These are phyloP conservation scores for Zele albiditarsus DNA, from an alignment of 2,888 invertebrate species.

Conservation along the genomic window DNA sequence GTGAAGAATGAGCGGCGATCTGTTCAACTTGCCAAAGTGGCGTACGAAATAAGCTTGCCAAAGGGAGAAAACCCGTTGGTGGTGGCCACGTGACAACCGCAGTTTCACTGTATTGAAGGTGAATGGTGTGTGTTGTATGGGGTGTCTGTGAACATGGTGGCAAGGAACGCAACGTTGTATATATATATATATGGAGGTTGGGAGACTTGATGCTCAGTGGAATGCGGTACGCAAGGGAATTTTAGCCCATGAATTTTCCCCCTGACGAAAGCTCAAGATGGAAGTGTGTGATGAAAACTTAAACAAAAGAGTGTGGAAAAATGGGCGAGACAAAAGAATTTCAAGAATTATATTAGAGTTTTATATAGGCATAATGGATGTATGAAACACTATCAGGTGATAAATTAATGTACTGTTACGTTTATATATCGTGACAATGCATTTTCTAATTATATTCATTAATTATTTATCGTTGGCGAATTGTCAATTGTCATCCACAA, in stretches of 20 bases:
- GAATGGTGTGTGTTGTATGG: constrained; percentile 8
- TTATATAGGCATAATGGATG: no score
- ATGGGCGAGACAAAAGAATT: constrained; percentile 19
- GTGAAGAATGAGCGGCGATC: constrained; percentile 42
- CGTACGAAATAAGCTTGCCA: constrained; percentile 42
- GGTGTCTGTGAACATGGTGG: neutral
- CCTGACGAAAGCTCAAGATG: neutral
- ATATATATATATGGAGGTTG: neutral
- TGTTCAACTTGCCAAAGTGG: constrained; percentile 42
- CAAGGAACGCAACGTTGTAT: neutral
- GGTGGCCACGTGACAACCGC: constrained; percentile 28
- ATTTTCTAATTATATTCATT: no score
- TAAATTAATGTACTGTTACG: no score
- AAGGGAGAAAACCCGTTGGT: neutral
- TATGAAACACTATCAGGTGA: no score
- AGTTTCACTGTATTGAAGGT: constrained; percentile 16
- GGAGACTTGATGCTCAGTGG: constrained; percentile 20
- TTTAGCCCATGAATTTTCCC: constrained; percentile 20
- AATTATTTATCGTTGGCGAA: no score
- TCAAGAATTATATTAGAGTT: neutral
- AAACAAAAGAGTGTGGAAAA: constrained; percentile 21
- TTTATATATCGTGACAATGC: no score
- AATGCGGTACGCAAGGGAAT: constrained; percentile 41
- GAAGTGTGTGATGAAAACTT: constrained; percentile 27
- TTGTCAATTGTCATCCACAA: no score